Base-by-base conservation (phyloP, 2,113 vertebrate genomes). In the Coptodon bakossiorum region DNA sequence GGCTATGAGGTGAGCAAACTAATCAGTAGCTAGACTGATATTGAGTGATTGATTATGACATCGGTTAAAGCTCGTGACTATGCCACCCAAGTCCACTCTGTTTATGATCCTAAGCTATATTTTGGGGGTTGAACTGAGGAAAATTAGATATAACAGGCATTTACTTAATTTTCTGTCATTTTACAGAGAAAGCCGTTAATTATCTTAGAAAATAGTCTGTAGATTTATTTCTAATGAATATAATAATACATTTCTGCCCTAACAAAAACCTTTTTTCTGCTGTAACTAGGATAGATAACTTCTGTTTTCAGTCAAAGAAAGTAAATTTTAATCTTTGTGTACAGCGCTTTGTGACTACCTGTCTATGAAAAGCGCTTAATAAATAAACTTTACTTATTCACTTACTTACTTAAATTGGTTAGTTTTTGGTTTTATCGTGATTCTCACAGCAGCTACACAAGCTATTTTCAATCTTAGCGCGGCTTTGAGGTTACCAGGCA, bases 1-100 rank as follows among this genome's bases (percentile, higher is more conserved):
- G 92, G 98, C 98, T 80, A 99, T 99, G 98, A 99, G 98, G 98
- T 99, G 93, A 2, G 94, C 29, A 31, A 63, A 22, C 12, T 14
- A 31, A 88, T 80, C 14, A 53, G 59, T 50, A 80, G 36, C 71
- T 50, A 50, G 43, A 50, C 73, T 78, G 17, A 52, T 78, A 31
- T 1, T 8, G 10, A 52, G 10, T 78, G 43, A 78, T 1, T 29
- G 24, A 76, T 76, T 31, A 29, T 48, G 14, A 73, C 6, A 3
- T 43, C 0, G 7, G 38, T 40, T 56, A 56, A 56, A 56, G 54
- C 22, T 24, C 54, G 7, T 56, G 22, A 56, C 27, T 56, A 24
- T 56, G 54, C 6, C 54, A 56, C 1, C 10, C 1, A 11, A 40
- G 63, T 40, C 11, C 2, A 38, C 3, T 17, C 9, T 76, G 14